phyloP scores from a whole-genome alignment of 1,140 invertebrate genomes.

The Polypedilum vanderplanki region DNA sequence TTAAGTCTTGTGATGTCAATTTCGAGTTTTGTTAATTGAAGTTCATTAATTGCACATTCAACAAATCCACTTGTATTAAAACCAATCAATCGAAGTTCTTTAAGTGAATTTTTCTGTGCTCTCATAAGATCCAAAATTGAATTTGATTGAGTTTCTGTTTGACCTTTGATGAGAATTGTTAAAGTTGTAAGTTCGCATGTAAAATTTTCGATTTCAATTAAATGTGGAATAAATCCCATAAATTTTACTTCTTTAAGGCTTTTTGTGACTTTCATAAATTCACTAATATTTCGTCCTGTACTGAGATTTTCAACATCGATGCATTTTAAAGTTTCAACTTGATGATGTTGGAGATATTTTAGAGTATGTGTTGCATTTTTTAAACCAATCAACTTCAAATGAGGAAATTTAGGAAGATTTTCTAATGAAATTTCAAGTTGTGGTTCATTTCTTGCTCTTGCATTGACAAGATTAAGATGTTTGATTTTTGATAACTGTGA shows the following conservation, averaged over 20 bases:
- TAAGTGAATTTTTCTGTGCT: not conserved
- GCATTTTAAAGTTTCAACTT: not conserved
- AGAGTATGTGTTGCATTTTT: not conserved
- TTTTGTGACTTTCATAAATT: not conserved
- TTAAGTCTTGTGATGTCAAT: not conserved
- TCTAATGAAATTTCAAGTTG: too few relatives aligned
- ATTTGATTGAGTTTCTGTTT: not conserved
- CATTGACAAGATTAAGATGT: too few relatives aligned
- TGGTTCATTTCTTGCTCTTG: too few relatives aligned
- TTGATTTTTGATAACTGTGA: too few relatives aligned
- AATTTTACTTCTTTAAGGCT: not conserved
- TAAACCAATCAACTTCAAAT: constrained; percentile 13
- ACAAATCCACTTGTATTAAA: not conserved
- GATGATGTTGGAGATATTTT: not conserved
- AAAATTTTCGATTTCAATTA: not conserved
- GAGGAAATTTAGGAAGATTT: not conserved
- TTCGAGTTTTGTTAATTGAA: not conserved
- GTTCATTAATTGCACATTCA: not conserved
- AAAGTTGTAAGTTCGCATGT: not conserved
- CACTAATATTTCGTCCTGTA: not conserved
- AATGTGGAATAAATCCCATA: not conserved
- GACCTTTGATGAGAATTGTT: not conserved
- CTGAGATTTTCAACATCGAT: not conserved
- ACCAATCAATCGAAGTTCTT: not conserved
- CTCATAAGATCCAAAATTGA: not conserved